Percentiles rank a stretch among this genome's conserved stretches.
phyloP scores from a whole-genome alignment of 1,140 invertebrate species.

The Amyelois transitella region DNA sequence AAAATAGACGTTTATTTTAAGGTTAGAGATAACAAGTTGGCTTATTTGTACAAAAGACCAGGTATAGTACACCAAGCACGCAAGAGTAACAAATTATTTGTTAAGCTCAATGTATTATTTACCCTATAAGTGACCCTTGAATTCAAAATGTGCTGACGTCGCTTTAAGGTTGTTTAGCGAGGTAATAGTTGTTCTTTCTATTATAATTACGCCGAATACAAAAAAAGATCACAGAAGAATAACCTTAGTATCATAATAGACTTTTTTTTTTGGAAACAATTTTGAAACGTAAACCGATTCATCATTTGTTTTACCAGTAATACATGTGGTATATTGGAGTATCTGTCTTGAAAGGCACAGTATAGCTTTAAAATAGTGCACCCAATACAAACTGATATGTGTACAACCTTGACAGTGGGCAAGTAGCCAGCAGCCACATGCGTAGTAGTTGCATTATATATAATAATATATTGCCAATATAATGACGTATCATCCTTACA shows the following conservation, averaged over 20 bases:
- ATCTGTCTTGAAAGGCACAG: no score
- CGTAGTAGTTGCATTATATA: background rate
- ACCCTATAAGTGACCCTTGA: constrained; percentile 46
- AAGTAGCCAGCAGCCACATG: background rate
- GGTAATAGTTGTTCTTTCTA: constrained; percentile 57
- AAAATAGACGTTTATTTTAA: background rate
- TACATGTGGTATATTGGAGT: no score
- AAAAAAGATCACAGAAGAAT: no score
- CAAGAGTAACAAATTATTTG: constrained; percentile 15
- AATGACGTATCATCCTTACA: no score
- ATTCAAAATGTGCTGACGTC: constrained; percentile 41
- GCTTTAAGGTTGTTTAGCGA: constrained; percentile 56
- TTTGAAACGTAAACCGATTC: no score
- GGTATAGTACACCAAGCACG: constrained; percentile 6
- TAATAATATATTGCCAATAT: no score
- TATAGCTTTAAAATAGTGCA: no score
- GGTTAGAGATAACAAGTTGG: constrained; percentile 1
- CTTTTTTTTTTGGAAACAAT: no score
- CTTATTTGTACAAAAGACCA: constrained; percentile 6
- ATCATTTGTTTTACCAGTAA: no score
- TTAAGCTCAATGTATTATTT: constrained; percentile 20
- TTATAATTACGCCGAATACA: constrained; percentile 52
- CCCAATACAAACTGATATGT: background rate
- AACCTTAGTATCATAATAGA: no score
- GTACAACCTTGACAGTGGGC: background rate